phyloP scores from a whole-genome alignment of 2,113 vertebrate genomes.

The Phaethornis superciliosus region DNA sequence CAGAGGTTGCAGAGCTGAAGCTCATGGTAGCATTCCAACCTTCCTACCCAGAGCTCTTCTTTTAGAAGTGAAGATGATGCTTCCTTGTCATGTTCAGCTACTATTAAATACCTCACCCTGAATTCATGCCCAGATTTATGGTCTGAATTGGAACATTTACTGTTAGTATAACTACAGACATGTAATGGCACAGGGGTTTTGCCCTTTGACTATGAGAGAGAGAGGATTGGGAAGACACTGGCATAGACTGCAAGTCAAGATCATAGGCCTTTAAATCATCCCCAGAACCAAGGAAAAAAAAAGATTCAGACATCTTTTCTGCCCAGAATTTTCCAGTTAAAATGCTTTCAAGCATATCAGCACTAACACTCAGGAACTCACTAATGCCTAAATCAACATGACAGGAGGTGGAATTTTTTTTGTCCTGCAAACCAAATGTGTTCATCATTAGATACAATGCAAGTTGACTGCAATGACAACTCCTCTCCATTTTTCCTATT shows the following conservation, averaged over 20 bases:
- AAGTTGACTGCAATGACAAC: not conserved
- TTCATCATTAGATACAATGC: not conserved
- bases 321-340: not conserved
- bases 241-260: not conserved
- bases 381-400: not conserved
- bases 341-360: not conserved
- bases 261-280: not conserved
- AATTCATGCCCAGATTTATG: not conserved
- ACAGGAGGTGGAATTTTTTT: not conserved
- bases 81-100: not conserved
- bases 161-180: too few species aligned
- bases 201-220: not conserved
- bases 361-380: not conserved
- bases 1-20: not conserved
- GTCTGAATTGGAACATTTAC: not conserved
- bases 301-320: not conserved
- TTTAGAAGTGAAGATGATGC: not conserved
- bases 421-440: not conserved
- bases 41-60: not conserved
- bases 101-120: not conserved
- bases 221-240: not conserved
- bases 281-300: not conserved
- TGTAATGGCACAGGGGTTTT: not conserved
- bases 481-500: not conserved
- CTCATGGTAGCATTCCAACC: not conserved